Conservation (phyloP, 2,888 invertebrate species). For the Polydesmus complanatus region DNA sequence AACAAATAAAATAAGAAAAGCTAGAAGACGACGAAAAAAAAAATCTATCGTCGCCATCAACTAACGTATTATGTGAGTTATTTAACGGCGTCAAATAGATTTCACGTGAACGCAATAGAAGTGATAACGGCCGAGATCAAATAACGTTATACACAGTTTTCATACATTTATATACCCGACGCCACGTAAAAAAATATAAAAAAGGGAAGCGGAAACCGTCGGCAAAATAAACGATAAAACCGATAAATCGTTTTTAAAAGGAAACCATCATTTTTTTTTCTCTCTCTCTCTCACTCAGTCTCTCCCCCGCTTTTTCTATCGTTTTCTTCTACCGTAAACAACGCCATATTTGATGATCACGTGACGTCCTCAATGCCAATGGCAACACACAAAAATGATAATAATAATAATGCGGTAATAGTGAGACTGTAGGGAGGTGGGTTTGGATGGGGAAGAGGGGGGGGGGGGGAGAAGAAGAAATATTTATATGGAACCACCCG, state of each 20-base stretch:
- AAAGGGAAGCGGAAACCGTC: not conserved
- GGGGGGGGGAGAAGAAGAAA: not conserved
- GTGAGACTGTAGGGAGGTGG: too few relatives aligned
- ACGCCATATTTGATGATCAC: not conserved
- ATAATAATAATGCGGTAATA: too few relatives aligned
- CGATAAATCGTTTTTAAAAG: not conserved
- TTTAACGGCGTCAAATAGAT: too few relatives aligned
- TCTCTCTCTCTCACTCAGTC: too few relatives aligned
- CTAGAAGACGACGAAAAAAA: too few relatives aligned
- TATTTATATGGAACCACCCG: not conserved
- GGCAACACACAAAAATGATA: not conserved
- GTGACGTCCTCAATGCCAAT: not conserved
- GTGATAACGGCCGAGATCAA: not conserved
- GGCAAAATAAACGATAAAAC: not conserved
- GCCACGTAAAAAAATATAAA: too few relatives aligned
- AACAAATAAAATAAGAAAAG: not conserved
- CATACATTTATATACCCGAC: too few relatives aligned
- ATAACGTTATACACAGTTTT: too few relatives aligned
- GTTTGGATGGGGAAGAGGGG: too few relatives aligned
- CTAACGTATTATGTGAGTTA: too few relatives aligned
- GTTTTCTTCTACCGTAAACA: not conserved
- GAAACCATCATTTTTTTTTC: not conserved
- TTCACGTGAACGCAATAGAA: not conserved
- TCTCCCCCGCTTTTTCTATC: too few relatives aligned
- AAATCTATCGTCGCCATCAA: too few relatives aligned